phyloP scores from a whole-genome alignment of 35 echinoderm and acorn worm species.

The Strongylocentrotus purpuratus region DNA sequence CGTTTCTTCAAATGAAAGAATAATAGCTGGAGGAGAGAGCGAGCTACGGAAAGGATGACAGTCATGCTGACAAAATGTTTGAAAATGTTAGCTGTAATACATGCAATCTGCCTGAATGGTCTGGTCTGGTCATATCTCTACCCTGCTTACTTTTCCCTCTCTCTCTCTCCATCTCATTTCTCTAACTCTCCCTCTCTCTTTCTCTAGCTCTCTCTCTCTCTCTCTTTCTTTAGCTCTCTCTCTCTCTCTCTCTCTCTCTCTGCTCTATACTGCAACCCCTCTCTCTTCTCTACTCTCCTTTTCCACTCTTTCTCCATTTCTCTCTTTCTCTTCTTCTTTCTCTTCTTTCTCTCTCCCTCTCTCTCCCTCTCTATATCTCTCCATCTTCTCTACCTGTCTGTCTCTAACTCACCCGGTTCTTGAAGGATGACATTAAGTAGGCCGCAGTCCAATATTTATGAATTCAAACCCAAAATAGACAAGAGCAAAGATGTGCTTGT shows the following conservation, averaged over 20 bases:
- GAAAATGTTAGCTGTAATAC: background rate
- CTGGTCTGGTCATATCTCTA: too few relatives aligned
- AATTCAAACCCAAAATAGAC: conserved; percentile 11
- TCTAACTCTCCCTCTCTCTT: too few relatives aligned
- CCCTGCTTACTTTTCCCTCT: too few relatives aligned
- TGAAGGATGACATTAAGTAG: background rate
- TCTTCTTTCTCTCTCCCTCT: background rate
- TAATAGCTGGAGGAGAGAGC: background rate
- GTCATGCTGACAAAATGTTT: background rate
- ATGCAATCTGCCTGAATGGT: background rate
- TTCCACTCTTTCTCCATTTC: too few relatives aligned
- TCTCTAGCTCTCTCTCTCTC: too few relatives aligned
- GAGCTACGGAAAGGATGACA: background rate
- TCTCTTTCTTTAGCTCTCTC: too few relatives aligned
- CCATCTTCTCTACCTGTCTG: background rate
- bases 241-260: background rate
- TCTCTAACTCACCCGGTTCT: background rate
- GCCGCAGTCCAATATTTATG: background rate
- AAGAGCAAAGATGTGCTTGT: background rate
- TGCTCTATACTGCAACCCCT: too few relatives aligned
- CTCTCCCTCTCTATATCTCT: background rate
- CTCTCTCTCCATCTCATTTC: too few relatives aligned
- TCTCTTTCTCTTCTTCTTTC: too few relatives aligned
- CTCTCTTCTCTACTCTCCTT: too few relatives aligned
- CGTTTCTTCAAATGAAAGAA: conserved; percentile 11